These are phyloP conservation scores for Condylura cristata DNA, from an alignment of 2,113 vertebrate genomes.

Conservation along the genomic window DNA sequence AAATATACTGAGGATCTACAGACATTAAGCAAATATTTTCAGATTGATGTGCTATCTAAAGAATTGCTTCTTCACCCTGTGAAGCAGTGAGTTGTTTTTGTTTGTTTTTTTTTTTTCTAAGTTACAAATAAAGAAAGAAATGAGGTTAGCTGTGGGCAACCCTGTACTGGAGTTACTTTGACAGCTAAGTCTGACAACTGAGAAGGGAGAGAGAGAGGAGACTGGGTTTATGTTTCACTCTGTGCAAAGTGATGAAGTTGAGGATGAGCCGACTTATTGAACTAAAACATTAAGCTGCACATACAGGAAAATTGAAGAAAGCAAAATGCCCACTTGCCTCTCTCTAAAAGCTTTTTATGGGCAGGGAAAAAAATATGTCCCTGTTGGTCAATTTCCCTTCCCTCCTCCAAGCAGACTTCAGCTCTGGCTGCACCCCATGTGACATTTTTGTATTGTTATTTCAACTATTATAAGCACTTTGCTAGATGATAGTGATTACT, in stretches of 20 bases:
- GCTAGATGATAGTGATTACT: background rate
- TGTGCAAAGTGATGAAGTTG: background rate
- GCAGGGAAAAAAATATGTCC: background rate
- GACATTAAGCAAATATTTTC: background rate
- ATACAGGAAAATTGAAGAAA: slow-evolving; percentile 35
- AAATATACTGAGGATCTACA: background rate
- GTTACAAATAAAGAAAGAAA: slow-evolving; percentile 43
- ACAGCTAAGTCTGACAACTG: background rate
- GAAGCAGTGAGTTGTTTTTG: background rate
- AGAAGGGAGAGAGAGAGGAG: background rate
- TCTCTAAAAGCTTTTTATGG: slow-evolving; percentile 23
- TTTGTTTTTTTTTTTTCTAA: background rate
- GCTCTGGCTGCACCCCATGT: background rate
- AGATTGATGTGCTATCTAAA: background rate
- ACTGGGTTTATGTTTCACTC: background rate
- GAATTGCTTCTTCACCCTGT: background rate
- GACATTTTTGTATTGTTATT: background rate
- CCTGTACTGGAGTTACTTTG: background rate
- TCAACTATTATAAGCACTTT: background rate
- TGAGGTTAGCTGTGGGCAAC: slow-evolving; percentile 8
- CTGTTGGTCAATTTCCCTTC: background rate
- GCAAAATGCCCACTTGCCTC: background rate
- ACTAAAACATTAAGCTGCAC: background rate
- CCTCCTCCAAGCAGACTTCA: background rate
- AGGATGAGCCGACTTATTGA: background rate